These are phyloP conservation scores for Drosophila nigrodunni DNA, from an alignment of 1,140 invertebrate genomes.

Conservation along the genomic window DNA sequence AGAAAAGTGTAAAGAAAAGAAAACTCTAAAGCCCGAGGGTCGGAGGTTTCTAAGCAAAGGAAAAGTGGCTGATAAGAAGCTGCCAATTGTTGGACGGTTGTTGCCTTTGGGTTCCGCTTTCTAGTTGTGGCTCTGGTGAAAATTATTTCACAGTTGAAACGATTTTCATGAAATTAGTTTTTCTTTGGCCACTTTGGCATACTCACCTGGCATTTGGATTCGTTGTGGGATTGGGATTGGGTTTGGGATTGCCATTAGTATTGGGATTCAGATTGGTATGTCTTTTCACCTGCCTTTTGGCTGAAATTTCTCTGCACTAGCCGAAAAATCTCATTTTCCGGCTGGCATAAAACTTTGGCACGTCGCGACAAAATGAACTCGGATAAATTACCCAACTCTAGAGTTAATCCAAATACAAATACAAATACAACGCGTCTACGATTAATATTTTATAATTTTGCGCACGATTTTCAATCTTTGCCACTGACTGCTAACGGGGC, in stretches of 20 bases:
- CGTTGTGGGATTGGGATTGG: slow-evolving; percentile 15
- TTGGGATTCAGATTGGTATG: slow-evolving; percentile 19
- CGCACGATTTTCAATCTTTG: slow-evolving; percentile 71
- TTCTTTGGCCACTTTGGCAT: slow-evolving; percentile 54
- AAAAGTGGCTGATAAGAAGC: slow-evolving; percentile 49
- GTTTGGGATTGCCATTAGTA: slow-evolving; percentile 21
- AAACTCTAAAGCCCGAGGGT: slow-evolving; percentile 60
- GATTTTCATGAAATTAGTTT: slow-evolving; percentile 81
- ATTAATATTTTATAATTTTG: slow-evolving; percentile 78
- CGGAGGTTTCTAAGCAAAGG: slow-evolving; percentile 10
- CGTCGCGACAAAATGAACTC: slow-evolving; percentile 63
- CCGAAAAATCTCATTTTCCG: slow-evolving; percentile 56
- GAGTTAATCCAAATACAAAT: slow-evolving; percentile 66
- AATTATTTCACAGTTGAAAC: slow-evolving; percentile 79
- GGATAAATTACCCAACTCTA: slow-evolving; percentile 46
- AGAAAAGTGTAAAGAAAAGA: slow-evolving; percentile 12
- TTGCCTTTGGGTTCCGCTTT: slow-evolving; percentile 45
- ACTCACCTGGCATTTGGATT: slow-evolving; percentile 21
- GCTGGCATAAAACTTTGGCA: slow-evolving; percentile 55
- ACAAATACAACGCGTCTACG: slow-evolving; percentile 56
- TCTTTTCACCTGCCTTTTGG: background rate
- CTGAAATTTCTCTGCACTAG: background rate
- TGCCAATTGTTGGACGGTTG: slow-evolving; percentile 62
- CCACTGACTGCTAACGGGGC: slow-evolving; percentile 5
- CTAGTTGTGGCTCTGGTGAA: slow-evolving; percentile 41